Evolutionary conservation across 1,140 invertebrate species (phyloP), one percentile per base, ranked within the genome.

Genomic region (Laupala kohalensis): DNA sequence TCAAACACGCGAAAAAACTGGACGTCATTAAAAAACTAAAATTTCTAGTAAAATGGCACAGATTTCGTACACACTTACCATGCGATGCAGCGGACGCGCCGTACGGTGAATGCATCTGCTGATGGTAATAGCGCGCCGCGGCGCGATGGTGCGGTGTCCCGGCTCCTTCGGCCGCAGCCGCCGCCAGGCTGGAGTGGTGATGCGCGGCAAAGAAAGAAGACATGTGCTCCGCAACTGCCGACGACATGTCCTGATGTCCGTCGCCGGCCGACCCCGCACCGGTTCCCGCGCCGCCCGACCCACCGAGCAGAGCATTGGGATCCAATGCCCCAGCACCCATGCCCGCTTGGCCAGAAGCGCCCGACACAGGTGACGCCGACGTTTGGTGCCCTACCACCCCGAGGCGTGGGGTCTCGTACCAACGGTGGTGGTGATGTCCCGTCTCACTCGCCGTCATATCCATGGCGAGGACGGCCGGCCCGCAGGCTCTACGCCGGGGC

Each of bases 101-200:
- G 63, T 71, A 71, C 2, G 63, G 70, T 15, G 70, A 71, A 19
- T 64, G 64, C 70, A 71, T 71, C 70, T 71, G 70, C 70, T 65
- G 70, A 63, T 71, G 70, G 25, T 71, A 71, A n/a, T 71, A 71
- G 25, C 70, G 70, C 13, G 70, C 69, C 13, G 69, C 70, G 25
- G 70, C 70, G 25, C 30, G 30, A 3, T 53, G 70, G 63, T 71
- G 70, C 30, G 53, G 63, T 62, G 28, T 30, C 2, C 23, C 63
- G 13, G 29, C 69, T 15, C 15, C 12, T 9, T 53, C 70, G 4
- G 25, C 28, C 0, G 19, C 63, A n/a, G 69, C 53, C 69, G 37
- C 69, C 0, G 63, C 70, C 26, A 64, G 53, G 53, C 62, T 27
- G 24, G 30, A 23, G 5, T 63, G 63, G n/a, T 68, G 67, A 5